phyloP scores from a whole-genome alignment of 2,113 vertebrate species.

The Irena cyanogastra region DNA sequence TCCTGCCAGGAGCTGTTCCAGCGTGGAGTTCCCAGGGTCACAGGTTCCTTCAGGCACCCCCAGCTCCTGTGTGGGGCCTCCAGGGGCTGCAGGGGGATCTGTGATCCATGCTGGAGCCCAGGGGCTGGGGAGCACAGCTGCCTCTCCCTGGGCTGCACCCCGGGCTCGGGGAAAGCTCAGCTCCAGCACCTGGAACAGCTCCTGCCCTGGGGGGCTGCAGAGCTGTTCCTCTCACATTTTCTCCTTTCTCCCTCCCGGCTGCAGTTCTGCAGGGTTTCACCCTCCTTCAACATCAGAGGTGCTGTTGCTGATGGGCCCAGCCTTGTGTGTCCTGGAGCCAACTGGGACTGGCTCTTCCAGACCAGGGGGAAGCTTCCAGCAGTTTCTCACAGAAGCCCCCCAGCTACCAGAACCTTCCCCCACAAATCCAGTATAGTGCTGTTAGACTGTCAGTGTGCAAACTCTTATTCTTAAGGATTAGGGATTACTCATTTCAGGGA shows the following conservation, averaged over 20 bases:
- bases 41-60: too few species aligned
- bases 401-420: neutral
- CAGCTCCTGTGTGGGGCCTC: neutral
- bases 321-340: neutral
- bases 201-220: neutral
- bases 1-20: neutral
- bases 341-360: neutral
- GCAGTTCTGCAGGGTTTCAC: neutral
- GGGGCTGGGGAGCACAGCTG: neutral
- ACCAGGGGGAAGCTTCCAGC: neutral
- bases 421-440: accelerated
- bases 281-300: neutral
- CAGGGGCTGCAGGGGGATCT: neutral
- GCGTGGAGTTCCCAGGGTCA: accelerated
- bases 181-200: neutral
- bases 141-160: neutral
- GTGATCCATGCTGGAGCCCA: neutral
- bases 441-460: neutral
- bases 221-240: accelerated
- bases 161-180: accelerated
- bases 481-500: neutral
- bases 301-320: neutral
- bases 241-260: neutral
- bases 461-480: neutral
- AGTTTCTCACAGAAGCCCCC: neutral